Conservation (phyloP, 2,888 invertebrate species). For the Cistogaster globosa region DNA sequence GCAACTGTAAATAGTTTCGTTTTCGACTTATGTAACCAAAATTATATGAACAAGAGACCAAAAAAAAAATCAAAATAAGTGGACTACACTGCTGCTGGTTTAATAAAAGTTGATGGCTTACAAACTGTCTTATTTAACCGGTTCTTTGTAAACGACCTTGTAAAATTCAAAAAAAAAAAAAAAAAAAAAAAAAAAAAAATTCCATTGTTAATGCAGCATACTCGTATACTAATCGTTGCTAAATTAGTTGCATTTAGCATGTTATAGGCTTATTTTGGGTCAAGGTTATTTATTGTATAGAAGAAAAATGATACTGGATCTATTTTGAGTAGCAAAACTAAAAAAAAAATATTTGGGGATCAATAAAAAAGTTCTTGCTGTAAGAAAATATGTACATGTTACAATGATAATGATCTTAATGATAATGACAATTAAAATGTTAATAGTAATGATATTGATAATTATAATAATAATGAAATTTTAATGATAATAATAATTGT, state of each 20-base stretch:
- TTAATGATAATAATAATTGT: too few relatives aligned
- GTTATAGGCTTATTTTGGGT: conserved; percentile 5
- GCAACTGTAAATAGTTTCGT: neutral
- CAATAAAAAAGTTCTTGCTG: neutral
- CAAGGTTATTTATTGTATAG: conserved; percentile 33
- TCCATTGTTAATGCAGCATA: neutral
- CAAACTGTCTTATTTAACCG: conserved; percentile 37
- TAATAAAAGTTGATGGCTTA: neutral
- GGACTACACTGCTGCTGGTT: too few relatives aligned
- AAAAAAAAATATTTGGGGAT: too few relatives aligned
- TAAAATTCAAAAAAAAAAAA: neutral
- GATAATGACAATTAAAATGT: too few relatives aligned
- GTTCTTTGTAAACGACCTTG: conserved; percentile 52
- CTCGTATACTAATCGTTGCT: neutral
- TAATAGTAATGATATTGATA: too few relatives aligned
- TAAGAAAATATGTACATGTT: too few relatives aligned
- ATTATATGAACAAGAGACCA: neutral
- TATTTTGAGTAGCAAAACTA: neutral
- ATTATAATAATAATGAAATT: too few relatives aligned
- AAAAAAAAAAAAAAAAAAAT: neutral
- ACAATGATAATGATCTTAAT: too few relatives aligned
- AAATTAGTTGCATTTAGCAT: neutral
- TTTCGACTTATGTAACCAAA: conserved; percentile 7
- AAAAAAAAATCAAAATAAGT: too few relatives aligned
- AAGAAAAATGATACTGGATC: neutral